Evolutionary conservation across 2,113 vertebrate genomes (phyloP).

Genomic region (Campylomormyrus numenius): DNA sequence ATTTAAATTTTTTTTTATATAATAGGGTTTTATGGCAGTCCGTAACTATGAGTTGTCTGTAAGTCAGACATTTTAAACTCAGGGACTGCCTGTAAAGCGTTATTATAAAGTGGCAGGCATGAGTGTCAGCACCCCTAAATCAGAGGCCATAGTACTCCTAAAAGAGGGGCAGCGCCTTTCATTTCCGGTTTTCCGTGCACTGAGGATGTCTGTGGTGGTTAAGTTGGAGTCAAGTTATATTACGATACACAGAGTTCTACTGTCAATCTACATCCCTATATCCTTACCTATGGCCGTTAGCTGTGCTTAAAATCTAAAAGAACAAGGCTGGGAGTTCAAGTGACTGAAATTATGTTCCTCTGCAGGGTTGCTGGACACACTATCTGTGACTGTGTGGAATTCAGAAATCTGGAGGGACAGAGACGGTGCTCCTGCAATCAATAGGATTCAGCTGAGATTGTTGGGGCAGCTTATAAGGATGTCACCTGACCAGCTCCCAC

Average conservation of each 20-base stretch:
- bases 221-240: neutral
- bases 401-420: too few relatives aligned
- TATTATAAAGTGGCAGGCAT: neutral
- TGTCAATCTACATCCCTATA: neutral
- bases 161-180: neutral
- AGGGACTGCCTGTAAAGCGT: neutral
- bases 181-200: neutral
- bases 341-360: too few relatives aligned
- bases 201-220: neutral
- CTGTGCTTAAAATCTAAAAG: too few relatives aligned
- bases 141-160: neutral
- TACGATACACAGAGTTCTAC: neutral
- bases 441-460: too few relatives aligned
- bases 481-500: too few relatives aligned
- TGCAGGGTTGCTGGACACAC: too few relatives aligned
- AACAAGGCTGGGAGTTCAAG: too few relatives aligned
- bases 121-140: neutral
- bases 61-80: neutral
- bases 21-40: neutral
- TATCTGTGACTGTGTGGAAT: too few relatives aligned
- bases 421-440: too few relatives aligned
- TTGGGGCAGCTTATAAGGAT: too few relatives aligned
- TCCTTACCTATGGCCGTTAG: too few relatives aligned
- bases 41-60: neutral
- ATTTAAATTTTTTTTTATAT: neutral